Base-by-base conservation (phyloP, 2,797 vertebrate genomes). In the Danio albolineatus region DNA sequence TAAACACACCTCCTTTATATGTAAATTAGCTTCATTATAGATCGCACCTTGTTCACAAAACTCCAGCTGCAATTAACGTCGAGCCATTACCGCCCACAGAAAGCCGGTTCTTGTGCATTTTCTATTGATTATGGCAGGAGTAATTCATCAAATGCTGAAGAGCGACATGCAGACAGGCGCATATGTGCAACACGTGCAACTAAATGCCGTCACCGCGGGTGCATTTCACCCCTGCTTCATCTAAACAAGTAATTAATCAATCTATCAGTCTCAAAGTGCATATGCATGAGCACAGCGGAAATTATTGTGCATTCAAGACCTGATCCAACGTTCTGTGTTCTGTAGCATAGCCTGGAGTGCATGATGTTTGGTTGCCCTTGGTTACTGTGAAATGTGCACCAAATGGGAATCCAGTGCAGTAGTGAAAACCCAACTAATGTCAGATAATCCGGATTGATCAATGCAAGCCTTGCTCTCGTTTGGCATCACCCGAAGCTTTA, bases 121-220 rank as follows among this genome's bases (percentile, higher is more conserved):
- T 70, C 36, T 53, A 39, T 72, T 56, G 69, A 56, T 72, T 38
- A 44, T 21, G 69, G 36, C 38, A 71, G 17, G 49, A 56, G 38
- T 71, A 19, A 71, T 71, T 56, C 7, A 71, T 71, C 69, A 54
- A 56, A 56, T 43, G 51, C 69, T 13, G 51, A 71, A 71, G 16
- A 56, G 51, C 10, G 6, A 10, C 48, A 21, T 69, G 14, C 36
- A 43, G 60, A 41, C 60, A 41, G 16, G 60, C 16, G 6, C 46
- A 51, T 36, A 38, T 43, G 17, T 36, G 8, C 69, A 72, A 43
- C 1, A 0, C 17, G 38, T 56, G 51, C 51, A 71, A 21, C n/a
- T 56, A 56, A 56, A 56, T 4, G 38, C 17, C 0, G 0, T 9
- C 12, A 5, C 51, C 2, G 4, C 21, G 7, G 46, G 65, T 67